These are phyloP conservation scores for Meiosimyza platycephala DNA, from an alignment of 2,888 invertebrate species.

Conservation along the genomic window DNA sequence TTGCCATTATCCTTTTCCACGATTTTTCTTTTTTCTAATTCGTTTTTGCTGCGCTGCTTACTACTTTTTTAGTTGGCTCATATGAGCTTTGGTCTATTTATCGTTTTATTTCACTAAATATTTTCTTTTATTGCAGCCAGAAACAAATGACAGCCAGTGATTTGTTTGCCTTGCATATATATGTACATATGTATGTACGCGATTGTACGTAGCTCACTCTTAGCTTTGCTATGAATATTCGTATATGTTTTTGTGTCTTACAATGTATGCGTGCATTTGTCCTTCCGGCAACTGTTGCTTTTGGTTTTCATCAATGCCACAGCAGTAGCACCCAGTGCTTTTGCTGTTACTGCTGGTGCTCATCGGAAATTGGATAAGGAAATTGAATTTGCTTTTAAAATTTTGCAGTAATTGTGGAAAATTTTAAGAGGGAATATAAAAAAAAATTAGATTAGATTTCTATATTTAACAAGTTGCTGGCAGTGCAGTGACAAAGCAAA, in stretches of 20 bases:
- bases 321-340: background rate
- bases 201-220: background rate
- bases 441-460: too few relatives aligned
- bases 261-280: constrained; percentile 1
- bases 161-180: constrained; percentile 4
- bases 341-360: constrained; percentile 1
- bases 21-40: background rate
- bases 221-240: background rate
- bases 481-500: too few relatives aligned
- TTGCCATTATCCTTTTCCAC: constrained; percentile 22
- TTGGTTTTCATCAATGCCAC: background rate
- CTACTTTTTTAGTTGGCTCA: background rate
- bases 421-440: too few relatives aligned
- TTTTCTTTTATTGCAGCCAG: constrained; percentile 15
- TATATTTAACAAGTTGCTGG: too few relatives aligned
- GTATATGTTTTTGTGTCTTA: background rate
- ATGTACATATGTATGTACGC: too few relatives aligned
- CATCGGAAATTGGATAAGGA: constrained; percentile 33
- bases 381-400: constrained; percentile 35
- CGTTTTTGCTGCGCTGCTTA: background rate
- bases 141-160: constrained; percentile 30
- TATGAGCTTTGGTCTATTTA: background rate
- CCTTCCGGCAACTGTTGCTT: constrained; percentile 35
- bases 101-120: background rate
- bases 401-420: constrained; percentile 25